Base-by-base conservation (phyloP, 2,113 vertebrate genomes). In the Talpa occidentalis region DNA sequence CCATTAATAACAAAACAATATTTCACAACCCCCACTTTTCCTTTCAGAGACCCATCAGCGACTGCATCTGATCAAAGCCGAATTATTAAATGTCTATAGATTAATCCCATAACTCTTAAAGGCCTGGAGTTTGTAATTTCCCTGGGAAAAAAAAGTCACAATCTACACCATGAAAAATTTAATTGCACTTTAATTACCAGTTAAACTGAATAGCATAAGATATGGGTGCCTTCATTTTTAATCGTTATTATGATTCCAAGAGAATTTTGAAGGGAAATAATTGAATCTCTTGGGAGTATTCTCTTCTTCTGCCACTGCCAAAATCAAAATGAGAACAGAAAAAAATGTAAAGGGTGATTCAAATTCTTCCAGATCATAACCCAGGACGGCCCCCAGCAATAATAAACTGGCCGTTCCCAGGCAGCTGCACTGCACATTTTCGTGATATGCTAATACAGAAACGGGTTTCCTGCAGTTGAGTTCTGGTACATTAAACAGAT, bases 121-220 rank as follows among this genome's bases (percentile, higher is more conserved):
- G 92, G 96, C 37, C 67, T 62, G 59, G 64, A 94, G 82, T 94
- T 97, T 92, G 76, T 97, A 96, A 98, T 96, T 96, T 97, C 94
- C 92, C 95, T 96, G 94, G 32, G 95, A 97, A 64, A 69, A 89
- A 47, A 89, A 82, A 97, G 96, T 97, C 91, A 95, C 92, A 97
- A 97, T 96, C 96, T 96, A 95, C 86, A 97, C 94, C 44, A 52
- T 96, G 96, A 97, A 98, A 98, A 98, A 98, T 97, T 97, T 97
- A 98, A 98, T 98, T 97, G 94, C 89, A 93, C 96, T 98, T 98
- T 98, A 98, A 98, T 98, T 98, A 98, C 93, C 94, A 97, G 92
- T 97, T 97, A 97, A 93, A 94, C 91, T 97, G 97, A 98, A 97
- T 89, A 97, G 88, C 94, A 94, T 96, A 95, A 98, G 97, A 97